Base-by-base conservation (phyloP, 2,113 vertebrate genomes). In the Plotosus lineatus region DNA sequence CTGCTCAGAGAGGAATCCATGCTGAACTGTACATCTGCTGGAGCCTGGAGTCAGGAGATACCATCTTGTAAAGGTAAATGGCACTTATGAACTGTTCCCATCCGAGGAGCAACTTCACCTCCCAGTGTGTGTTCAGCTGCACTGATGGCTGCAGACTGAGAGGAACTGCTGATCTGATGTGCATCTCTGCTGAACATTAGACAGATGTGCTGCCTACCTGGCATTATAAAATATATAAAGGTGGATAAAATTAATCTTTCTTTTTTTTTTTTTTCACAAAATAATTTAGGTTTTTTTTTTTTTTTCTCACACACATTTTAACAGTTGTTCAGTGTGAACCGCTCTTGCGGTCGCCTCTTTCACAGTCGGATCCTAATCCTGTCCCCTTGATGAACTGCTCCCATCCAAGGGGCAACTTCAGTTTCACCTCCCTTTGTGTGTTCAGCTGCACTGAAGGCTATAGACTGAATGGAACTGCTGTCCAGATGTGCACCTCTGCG, bases 31-130 rank as follows among this genome's bases (percentile, higher is more conserved):
- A 65, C 86, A 50, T 44, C 81, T 10, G 78, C 55, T 48, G 92
- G 90, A 71, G 55, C 80, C 63, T 95, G 94, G 94, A 91, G 92
- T 66, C 87, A 87, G 0, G 82, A 83, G 17, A 50, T 12, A 1
- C 92, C 93, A 8, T 83, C 80, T 9, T 95, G 94, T 80, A 66
- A 90, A 89, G 94, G 93, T 94, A 72, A 73, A 58, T 53, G 1
- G 2, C n/a, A n/a, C n/a, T n/a, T n/a, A n/a, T n/a, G n/a, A n/a
- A n/a, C n/a, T n/a, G n/a, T n/a, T n/a, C n/a, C n/a, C n/a, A n/a
- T n/a, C n/a, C n/a, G n/a, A n/a, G n/a, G n/a, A n/a, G n/a, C n/a
- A n/a, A n/a, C n/a, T n/a, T n/a, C n/a, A n/a, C n/a, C n/a, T n/a
- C n/a, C n/a, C n/a, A n/a, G n/a, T n/a, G n/a, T n/a, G n/a, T n/a